Evolutionary conservation across 1,140 invertebrate genomes (phyloP).

Genomic region (Thrips palmi): DNA sequence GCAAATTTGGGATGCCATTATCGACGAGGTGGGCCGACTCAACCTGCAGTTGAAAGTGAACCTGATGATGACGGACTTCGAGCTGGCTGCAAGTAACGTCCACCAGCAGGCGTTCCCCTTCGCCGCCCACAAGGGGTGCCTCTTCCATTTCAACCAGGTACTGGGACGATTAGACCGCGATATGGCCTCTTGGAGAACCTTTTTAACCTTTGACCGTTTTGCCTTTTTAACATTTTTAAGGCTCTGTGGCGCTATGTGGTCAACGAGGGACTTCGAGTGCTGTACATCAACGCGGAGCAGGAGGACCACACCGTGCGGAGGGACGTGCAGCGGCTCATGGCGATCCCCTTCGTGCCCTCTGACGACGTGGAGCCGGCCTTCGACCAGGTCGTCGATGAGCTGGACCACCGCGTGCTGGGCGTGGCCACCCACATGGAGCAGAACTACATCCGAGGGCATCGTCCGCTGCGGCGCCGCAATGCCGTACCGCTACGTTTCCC

Average conservation of each 20-base stretch:
- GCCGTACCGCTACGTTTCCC: not conserved
- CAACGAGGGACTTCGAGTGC: not conserved
- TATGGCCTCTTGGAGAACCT: too few species aligned
- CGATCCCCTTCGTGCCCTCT: not conserved
- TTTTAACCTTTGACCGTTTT: too few species aligned
- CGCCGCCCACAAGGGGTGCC: not conserved
- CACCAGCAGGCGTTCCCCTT: not conserved
- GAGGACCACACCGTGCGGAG: not conserved
- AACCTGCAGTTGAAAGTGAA: not conserved
- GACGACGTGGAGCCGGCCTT: not conserved
- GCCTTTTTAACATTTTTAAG: too few species aligned
- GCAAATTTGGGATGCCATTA: not conserved
- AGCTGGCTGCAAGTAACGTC: not conserved
- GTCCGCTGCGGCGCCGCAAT: not conserved
- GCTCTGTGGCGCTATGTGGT: not conserved
- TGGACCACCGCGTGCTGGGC: not conserved
- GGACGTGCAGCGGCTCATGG: not conserved
- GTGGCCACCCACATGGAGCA: not conserved
- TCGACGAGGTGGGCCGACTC: not conserved
- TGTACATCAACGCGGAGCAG: not conserved
- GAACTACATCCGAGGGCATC: not conserved
- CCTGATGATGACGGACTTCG: not conserved
- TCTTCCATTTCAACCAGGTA: not conserved
- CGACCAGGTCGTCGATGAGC: not conserved
- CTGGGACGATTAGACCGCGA: too few species aligned